A percentile compares a stretch with the other conserved stretches of the same genome.
phyloP scores from a whole-genome alignment of 2,888 invertebrate species.

The Rugalucina vietnamica region DNA sequence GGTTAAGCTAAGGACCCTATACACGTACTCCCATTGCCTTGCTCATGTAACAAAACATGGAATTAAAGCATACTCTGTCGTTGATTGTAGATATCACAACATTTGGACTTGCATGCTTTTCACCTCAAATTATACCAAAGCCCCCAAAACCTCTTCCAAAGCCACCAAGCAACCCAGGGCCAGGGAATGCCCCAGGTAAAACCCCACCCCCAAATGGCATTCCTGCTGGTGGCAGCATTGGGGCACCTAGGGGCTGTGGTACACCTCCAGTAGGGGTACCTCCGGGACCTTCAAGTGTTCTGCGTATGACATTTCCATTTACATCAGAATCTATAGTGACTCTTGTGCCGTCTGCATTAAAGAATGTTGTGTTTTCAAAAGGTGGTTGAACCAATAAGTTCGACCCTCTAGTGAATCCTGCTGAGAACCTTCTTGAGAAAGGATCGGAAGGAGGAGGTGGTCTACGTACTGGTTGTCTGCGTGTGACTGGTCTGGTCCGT shows the following conservation, averaged over 20 bases:
- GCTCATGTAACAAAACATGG: no score
- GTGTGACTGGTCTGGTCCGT: not conserved
- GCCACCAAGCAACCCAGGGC: not conserved
- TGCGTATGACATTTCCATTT: not conserved
- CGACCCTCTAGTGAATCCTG: conserved; percentile 50
- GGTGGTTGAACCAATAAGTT: conserved; percentile 48
- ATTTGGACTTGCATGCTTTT: no score
- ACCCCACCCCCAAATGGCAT: not conserved
- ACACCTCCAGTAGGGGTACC: not conserved
- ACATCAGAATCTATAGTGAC: not conserved
- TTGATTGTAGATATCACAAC: no score
- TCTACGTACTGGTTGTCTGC: not conserved
- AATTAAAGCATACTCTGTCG: no score
- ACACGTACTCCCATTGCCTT: no score
- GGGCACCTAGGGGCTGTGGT: not conserved
- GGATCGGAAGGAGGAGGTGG: conserved; percentile 39
- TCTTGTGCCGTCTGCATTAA: not conserved
- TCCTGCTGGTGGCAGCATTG: no score
- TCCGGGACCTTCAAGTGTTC: not conserved
- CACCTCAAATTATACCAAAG: not conserved
- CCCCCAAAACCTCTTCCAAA: not conserved
- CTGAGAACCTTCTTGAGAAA: conserved; percentile 51
- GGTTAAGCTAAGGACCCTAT: no score
- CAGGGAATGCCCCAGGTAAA: not conserved
- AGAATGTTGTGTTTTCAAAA: conserved; percentile 19